Conservation (phyloP, 2,113 vertebrate genomes). For the Macquaria australasica region DNA sequence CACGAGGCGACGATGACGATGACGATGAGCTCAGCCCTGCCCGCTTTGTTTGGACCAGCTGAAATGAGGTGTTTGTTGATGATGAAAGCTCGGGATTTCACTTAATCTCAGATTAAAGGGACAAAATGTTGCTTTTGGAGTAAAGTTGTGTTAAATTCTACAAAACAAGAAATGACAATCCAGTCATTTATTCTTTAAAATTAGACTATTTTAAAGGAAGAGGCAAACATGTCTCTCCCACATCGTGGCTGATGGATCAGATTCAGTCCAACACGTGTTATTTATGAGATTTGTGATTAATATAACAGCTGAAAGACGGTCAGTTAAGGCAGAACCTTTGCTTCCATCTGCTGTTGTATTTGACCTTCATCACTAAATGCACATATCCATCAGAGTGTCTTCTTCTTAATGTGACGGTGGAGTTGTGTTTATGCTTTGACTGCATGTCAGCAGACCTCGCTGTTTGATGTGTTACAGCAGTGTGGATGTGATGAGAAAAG, state of each 20-base stretch:
- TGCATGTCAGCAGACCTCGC: conserved; percentile 41
- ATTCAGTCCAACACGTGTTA: background rate
- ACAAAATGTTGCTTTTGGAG: conserved; percentile 15
- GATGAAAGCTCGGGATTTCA: conserved; percentile 33
- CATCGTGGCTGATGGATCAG: conserved; percentile 24
- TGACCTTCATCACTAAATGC: conserved; percentile 61
- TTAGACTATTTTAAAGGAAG: background rate
- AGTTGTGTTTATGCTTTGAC: conserved; percentile 52
- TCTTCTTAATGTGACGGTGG: conserved; percentile 46
- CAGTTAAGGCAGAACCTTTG: conserved; percentile 80
- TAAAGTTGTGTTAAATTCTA: background rate
- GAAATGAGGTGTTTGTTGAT: conserved; percentile 32
- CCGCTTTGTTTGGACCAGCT: conserved; percentile 37
- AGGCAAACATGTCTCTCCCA: background rate
- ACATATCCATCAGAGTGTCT: conserved; percentile 61
- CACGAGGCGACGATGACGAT: background rate
- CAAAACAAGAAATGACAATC: conserved; percentile 5
- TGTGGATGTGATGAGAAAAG: background rate
- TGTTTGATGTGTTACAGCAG: conserved; percentile 7
- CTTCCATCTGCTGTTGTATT: conserved; percentile 63
- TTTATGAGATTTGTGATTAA: conserved; percentile 71
- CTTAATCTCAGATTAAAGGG: conserved; percentile 48
- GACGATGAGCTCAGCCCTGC: background rate
- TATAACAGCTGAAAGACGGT: conserved; percentile 85
- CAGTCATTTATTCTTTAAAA: conserved; percentile 13